A percentile compares a stretch with the other conserved stretches of the same genome.
Conservation (phyloP, 92 coral and sea anemone genomes). For the Porites lobata region DNA sequence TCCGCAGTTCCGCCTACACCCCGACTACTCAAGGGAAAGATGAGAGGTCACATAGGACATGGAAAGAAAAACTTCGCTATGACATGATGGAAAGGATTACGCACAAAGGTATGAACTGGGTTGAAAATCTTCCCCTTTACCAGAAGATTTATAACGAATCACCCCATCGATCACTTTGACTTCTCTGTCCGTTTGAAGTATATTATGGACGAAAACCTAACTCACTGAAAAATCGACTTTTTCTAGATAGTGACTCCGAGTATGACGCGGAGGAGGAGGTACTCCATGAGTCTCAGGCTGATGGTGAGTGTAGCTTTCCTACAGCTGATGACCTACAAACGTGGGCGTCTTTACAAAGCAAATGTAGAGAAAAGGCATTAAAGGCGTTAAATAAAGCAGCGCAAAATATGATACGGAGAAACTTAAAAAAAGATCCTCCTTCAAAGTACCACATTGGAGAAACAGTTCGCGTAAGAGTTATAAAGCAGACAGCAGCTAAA, state of each 20-base stretch:
- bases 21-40: constrained; percentile 38
- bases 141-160: no score
- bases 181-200: constrained; percentile 32
- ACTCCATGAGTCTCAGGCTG: not conserved
- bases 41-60: constrained; percentile 15
- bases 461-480: constrained; percentile 15
- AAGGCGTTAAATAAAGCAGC: constrained; percentile 3
- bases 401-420: no score
- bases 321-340: not conserved
- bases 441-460: constrained; percentile 19
- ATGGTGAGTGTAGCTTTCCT: constrained; percentile 1
- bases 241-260: no score
- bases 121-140: constrained; percentile 29
- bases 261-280: constrained; percentile 14
- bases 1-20: constrained; percentile 31
- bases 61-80: constrained; percentile 22
- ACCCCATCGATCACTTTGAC: constrained; percentile 34
- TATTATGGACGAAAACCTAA: constrained; percentile 1
- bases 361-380: constrained; percentile 10
- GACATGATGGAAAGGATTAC: constrained; percentile 17
- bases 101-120: constrained; percentile 26
- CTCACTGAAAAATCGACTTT: no score
- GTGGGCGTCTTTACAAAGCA: constrained; percentile 21
- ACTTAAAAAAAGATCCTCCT: not conserved
- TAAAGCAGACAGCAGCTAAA: constrained; percentile 18